phyloP scores from a whole-genome alignment of 2,113 vertebrate species.

The Scolopax mira region DNA sequence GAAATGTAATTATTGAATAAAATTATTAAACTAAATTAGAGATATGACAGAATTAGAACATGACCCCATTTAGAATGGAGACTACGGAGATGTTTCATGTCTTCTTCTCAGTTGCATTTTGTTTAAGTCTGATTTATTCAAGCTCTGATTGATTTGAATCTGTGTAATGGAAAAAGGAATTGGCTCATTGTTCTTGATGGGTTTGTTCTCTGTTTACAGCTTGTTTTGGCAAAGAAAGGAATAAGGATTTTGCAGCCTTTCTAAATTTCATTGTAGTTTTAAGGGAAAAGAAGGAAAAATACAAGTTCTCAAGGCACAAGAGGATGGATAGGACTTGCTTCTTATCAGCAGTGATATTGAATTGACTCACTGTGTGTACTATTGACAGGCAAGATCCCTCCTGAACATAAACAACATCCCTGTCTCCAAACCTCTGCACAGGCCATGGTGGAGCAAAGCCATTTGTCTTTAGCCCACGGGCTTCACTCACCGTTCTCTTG shows the following conservation, averaged over 20 bases:
- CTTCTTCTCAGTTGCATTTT: not conserved
- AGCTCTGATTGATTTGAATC: not conserved
- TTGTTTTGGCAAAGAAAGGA: not conserved
- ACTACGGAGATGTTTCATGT: not conserved
- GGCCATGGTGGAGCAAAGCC: not conserved
- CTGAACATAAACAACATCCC: not conserved
- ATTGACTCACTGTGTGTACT: not conserved
- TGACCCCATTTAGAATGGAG: not conserved
- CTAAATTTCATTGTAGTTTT: not conserved
- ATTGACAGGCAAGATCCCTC: not conserved
- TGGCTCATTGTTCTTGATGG: not conserved
- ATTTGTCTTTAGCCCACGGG: not conserved
- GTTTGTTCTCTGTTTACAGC: not conserved
- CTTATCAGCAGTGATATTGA: not conserved
- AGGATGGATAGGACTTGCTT: not conserved
- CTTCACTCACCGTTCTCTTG: accelerated
- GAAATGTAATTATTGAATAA: not conserved
- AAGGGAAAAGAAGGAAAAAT: not conserved
- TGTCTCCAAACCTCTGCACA: not conserved
- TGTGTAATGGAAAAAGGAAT: not conserved
- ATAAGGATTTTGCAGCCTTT: not conserved
- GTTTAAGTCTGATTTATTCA: not conserved
- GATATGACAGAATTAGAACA: not conserved
- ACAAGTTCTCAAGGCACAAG: not conserved
- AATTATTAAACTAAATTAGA: not conserved